Percentiles rank a stretch among this genome's conserved stretches.
Conservation (phyloP, 1,140 invertebrate genomes). For the Theocolax elegans region DNA sequence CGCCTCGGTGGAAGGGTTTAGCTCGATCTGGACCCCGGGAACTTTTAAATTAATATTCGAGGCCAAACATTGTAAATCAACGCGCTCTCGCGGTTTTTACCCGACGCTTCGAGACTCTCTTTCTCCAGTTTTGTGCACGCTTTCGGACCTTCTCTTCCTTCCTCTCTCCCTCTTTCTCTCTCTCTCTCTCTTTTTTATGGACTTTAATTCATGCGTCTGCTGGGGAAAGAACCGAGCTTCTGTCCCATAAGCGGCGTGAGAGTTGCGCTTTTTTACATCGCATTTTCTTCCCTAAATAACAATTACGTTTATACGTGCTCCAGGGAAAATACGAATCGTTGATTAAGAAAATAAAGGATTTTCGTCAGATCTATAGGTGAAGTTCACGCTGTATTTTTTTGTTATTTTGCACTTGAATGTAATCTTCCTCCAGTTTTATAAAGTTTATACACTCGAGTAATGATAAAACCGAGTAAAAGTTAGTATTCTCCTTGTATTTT, state of each 20-base stretch:
- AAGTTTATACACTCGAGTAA: too few relatives aligned
- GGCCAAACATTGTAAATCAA: slow-evolving; percentile 61
- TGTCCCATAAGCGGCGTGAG: neutral
- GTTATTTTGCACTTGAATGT: too few relatives aligned
- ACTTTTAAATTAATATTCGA: slow-evolving; percentile 63
- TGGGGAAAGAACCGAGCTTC: neutral
- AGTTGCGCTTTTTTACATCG: neutral
- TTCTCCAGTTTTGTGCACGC: neutral
- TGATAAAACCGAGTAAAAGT: too few relatives aligned
- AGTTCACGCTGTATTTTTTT: too few relatives aligned
- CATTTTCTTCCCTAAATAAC: neutral
- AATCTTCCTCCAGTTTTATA: too few relatives aligned
- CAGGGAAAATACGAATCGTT: neutral
- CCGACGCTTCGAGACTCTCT: too few relatives aligned
- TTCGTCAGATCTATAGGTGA: neutral
- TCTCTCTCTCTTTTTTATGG: neutral
- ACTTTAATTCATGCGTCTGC: slow-evolving; percentile 31
- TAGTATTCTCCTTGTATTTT: too few relatives aligned
- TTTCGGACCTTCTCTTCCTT: neutral
- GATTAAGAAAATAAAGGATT: slow-evolving; percentile 6
- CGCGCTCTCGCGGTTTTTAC: slow-evolving; percentile 4
- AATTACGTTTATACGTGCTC: neutral
- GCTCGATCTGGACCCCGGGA: slow-evolving; percentile 21
- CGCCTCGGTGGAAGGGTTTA: too few relatives aligned
- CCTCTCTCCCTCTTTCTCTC: neutral